Base-by-base conservation (phyloP, 2,113 vertebrate species). In the Pterocles gutturalis region DNA sequence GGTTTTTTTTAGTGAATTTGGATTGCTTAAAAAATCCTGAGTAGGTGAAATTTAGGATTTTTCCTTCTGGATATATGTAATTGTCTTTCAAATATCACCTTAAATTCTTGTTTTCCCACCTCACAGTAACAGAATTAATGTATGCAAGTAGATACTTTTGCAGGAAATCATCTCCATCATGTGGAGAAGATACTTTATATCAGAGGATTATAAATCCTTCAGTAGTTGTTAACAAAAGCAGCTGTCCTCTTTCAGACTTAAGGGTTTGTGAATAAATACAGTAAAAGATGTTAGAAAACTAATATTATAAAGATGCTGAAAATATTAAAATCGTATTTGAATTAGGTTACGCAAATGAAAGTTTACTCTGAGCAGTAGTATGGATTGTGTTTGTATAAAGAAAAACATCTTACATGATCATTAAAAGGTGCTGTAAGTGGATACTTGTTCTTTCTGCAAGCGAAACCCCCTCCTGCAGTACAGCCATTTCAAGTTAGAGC, bases 321-420 rank as follows among this genome's bases (percentile, higher is more conserved):
- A 93, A 51, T 13, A 11, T 3, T 33, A 26, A 49, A 33, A 25
- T 22, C 0, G 0, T 34, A 20, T 17, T 18, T 2, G 17, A 46
- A 64, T 41, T 54, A 21, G 10, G 31, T n/a, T 48, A 15, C n/a
- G 58, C 9, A 26, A 64, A 43, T 7, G 20, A 7, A 28, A 16
- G 49, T 65, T 87, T 43, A 19, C 58, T 65, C 8, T 64, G 21
- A 41, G n/a, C 72, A 36, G 22, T 33, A 13, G 28, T 31, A 55
- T 24, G 33, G 45, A 1, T 6, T 15, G 65, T 82, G 60, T 54
- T 24, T 12, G 49, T 20, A 5, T 29, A 34, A 46, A 65, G 78
- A 75, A 48, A 20, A 31, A 31, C 71, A 38, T 72, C n/a, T 65
- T 57, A 18, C 12, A 7, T 41, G 61, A 12, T 24, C 17, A 70